Conservation (phyloP, 2,888 invertebrate species). For the Epinotia demarniana region DNA sequence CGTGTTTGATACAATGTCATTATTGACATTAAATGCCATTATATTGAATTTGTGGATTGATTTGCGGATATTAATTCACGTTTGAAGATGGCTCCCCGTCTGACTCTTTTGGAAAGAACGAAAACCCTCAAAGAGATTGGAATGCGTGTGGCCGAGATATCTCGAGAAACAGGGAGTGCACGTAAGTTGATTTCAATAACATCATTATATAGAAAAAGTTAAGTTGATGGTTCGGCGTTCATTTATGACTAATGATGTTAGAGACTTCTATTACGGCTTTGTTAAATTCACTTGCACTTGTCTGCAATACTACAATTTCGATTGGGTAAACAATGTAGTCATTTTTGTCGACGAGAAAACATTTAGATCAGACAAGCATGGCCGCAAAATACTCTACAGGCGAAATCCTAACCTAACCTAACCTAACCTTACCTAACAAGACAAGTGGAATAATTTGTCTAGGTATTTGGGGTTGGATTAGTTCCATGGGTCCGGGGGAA, state of each 20-base stretch:
- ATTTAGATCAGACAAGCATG: slow-evolving; percentile 33
- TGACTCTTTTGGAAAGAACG: too few relatives aligned
- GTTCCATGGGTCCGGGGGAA: slow-evolving; percentile 50
- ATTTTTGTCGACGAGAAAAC: slow-evolving; percentile 47
- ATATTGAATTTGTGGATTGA: not conserved
- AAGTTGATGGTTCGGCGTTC: too few relatives aligned
- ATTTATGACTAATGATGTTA: too few relatives aligned
- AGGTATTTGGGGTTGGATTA: slow-evolving; percentile 53
- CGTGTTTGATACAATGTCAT: not conserved
- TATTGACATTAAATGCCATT: not conserved
- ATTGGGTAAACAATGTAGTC: slow-evolving; percentile 40
- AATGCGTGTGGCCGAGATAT: too few relatives aligned
- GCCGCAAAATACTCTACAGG: slow-evolving; percentile 32
- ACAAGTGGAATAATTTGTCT: slow-evolving; percentile 48
- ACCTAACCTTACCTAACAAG: slow-evolving; percentile 45
- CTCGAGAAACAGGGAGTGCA: too few relatives aligned
- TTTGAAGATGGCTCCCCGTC: too few relatives aligned
- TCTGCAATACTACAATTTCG: slow-evolving; percentile 41
- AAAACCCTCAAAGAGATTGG: too few relatives aligned
- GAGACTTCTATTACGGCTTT: not conserved
- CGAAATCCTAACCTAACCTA: slow-evolving; percentile 26
- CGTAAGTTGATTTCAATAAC: too few relatives aligned
- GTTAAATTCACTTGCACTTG: slow-evolving; percentile 17
- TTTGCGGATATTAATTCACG: too few relatives aligned
- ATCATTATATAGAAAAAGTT: too few relatives aligned